Evolutionary conservation across 2,113 vertebrate species (phyloP), one percentile per base, ranked within the genome.

Genomic region (Albula glossodonta): DNA sequence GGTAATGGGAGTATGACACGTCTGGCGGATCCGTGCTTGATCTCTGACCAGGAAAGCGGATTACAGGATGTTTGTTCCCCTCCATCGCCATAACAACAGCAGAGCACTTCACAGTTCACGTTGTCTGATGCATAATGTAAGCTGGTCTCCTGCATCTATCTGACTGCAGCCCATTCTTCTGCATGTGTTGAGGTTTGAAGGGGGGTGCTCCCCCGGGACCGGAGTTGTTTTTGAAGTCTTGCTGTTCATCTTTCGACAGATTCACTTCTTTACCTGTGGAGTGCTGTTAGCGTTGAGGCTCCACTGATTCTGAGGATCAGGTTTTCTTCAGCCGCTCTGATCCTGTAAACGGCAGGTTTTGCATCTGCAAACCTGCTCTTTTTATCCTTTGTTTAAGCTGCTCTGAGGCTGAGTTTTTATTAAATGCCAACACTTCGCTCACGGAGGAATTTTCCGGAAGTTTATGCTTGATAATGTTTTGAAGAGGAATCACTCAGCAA

Each of bases 311-410:
- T 6, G 7, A 56, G 12, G 53, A 12, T 56, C 53, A 56, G 53
- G 53, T 56, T 56, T 56, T 6, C 53, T 56, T 56, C 53, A 7
- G 53, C 53, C 1, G 31, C 53, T 56, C 12, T 56, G 53, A 7
- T 12, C 78, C 81, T 83, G 87, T 77, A 78, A 81, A 60, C 51
- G 80, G 78, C 74, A 85, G 66, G 77, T 85, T 1, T 49, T 41
- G 41, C 51, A 85, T 60, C 56, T 85, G 78, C 52, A 17, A 12
- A 41, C 31, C 31, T 41, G 31, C 31, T 41, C 31, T 41, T 41
- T 41, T 41, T 41, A 41, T 41, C 31, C 31, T 41, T 41, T 41
- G 52, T 51, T 60, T 56, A 12, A 56, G 3, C 53, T 56, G 53
- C 12, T 56, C 12, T 56, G 53, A 41, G 31, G 31, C 31, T 41